phyloP scores from a whole-genome alignment of 2,888 invertebrate species.

The Drosophila anceps region DNA sequence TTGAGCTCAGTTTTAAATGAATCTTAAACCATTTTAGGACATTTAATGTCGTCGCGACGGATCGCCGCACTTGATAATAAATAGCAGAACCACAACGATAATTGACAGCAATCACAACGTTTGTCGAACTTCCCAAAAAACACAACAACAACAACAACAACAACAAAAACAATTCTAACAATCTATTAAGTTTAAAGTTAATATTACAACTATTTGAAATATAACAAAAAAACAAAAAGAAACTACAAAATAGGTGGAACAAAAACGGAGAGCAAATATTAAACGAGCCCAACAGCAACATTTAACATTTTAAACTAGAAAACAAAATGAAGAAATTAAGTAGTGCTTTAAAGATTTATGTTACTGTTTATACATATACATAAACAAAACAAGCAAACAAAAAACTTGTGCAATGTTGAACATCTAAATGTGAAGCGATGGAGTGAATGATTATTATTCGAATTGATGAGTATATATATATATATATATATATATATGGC shows the following conservation, averaged over 20 bases:
- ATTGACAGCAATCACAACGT: slow-evolving; percentile 60
- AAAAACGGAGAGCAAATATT: slow-evolving; percentile 22
- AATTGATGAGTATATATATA: slow-evolving; percentile 24
- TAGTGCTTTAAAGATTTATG: slow-evolving; percentile 67
- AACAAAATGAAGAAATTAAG: slow-evolving; percentile 51
- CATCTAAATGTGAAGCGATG: slow-evolving; percentile 57
- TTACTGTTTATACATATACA: slow-evolving; percentile 36
- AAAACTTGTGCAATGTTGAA: slow-evolving; percentile 79
- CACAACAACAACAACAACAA: slow-evolving; percentile 59
- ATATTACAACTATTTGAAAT: slow-evolving; percentile 49
- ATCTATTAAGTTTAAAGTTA: slow-evolving; percentile 78
- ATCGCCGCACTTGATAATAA: slow-evolving; percentile 20
- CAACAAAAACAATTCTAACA: slow-evolving; percentile 78
- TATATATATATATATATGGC: slow-evolving; percentile 8
- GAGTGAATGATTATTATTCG: slow-evolving; percentile 37
- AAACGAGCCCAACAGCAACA: slow-evolving; percentile 72
- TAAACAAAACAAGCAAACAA: slow-evolving; percentile 42
- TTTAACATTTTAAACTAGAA: slow-evolving; percentile 75
- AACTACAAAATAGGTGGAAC: slow-evolving; percentile 35
- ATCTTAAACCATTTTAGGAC: slow-evolving; percentile 68
- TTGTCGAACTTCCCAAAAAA: slow-evolving; percentile 72
- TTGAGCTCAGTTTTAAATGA: not conserved
- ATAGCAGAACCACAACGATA: slow-evolving; percentile 69
- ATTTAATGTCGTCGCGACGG: slow-evolving; percentile 82
- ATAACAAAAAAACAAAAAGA: slow-evolving; percentile 7